Conservation (phyloP, 2,113 vertebrate species). For the Aix galericulata region DNA sequence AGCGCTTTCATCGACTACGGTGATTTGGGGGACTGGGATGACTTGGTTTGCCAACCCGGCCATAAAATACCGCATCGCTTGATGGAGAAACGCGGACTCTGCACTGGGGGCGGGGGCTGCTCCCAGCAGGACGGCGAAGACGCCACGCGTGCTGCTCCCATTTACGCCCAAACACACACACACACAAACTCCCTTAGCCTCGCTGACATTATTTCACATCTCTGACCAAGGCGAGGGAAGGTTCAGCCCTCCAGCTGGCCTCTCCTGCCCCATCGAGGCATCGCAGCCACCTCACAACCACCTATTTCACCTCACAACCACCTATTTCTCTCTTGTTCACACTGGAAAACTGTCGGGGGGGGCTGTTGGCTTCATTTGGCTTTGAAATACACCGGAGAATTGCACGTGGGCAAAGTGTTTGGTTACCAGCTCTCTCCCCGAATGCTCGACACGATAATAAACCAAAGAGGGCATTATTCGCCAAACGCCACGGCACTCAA, state of each 20-base stretch:
- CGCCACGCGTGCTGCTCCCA: background rate
- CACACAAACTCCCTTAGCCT: background rate
- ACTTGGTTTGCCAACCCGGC: background rate
- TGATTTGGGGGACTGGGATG: background rate
- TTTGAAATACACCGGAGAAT: background rate
- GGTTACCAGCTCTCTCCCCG: background rate
- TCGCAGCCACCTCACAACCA: background rate
- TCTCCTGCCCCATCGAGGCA: background rate
- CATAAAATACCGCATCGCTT: background rate
- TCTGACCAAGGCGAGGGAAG: background rate
- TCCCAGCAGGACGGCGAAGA: background rate
- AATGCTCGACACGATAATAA: background rate
- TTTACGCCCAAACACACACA: background rate
- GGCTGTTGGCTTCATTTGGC: background rate
- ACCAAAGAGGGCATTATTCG: background rate
- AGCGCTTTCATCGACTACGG: background rate
- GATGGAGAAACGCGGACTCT: background rate
- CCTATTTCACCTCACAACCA: background rate
- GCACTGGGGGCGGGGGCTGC: background rate
- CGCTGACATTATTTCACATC: background rate
- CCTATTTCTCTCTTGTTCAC: background rate
- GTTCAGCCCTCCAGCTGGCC: background rate
- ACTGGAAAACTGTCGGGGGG: background rate
- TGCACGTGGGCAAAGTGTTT: background rate
- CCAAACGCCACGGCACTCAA: background rate